phyloP scores from a whole-genome alignment of 2,888 invertebrate genomes.

The Himalopsyche kuldschensis region DNA sequence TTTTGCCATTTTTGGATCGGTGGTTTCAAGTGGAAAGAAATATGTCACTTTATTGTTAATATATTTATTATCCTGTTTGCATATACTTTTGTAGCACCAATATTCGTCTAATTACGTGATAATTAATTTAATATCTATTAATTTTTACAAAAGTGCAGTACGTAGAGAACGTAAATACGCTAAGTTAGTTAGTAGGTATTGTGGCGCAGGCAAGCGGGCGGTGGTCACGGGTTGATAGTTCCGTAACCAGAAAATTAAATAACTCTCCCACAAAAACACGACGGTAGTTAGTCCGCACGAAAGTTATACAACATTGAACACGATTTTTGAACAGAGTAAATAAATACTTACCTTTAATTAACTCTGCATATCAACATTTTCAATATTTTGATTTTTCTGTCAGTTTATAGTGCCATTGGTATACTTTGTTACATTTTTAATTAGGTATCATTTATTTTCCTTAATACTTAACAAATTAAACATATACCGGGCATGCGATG shows the following conservation, averaged over 20 bases:
- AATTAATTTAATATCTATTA: no score
- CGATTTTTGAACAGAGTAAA: neutral
- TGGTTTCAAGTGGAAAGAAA: no score
- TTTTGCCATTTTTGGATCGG: no score
- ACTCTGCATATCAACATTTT: neutral
- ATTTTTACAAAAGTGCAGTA: no score
- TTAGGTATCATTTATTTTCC: neutral
- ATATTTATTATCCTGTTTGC: no score
- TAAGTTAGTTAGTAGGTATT: no score
- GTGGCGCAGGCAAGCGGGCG: neutral
- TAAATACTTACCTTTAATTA: neutral
- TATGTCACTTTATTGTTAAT: no score
- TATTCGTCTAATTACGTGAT: no score
- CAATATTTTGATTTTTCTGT: neutral
- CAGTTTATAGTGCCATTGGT: no score
- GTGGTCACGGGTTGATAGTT: neutral
- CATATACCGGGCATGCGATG: no score
- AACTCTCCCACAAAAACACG: neutral
- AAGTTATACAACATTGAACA: neutral
- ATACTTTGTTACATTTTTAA: neutral
- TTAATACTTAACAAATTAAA: no score
- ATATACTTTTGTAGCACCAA: no score
- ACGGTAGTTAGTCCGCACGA: neutral
- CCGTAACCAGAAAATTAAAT: neutral
- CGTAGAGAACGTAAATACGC: neutral